Evolutionary conservation across 2,797 vertebrate species (phyloP), one percentile per base, ranked within the genome.

Genomic region (Rhinogobio ventralis): DNA sequence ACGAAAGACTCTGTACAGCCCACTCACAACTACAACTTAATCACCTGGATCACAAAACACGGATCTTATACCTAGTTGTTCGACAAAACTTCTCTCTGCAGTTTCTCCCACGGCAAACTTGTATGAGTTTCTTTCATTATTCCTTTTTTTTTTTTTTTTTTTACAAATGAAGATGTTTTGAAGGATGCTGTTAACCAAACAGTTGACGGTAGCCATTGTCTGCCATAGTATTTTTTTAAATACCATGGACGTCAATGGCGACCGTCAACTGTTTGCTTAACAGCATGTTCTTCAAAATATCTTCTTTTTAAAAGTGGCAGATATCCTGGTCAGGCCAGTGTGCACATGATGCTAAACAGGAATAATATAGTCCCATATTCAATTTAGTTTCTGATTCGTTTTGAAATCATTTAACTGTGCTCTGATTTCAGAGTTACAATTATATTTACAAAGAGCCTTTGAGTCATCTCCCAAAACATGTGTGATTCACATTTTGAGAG

Each of bases 1-100:
- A 92, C 94, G 92, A 93, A 92, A 93, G 89, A 91, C 91, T 86
- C 89, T 88, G 86, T 90, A 90, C 87, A 83, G 88, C 90, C 89
- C 89, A 84, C 91, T 55, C 83, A 55, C 39, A 66, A 84, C 77
- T 85, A 73, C 85, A 81, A 81, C 89, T 86, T 86, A 87, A 88
- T 85, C 79, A 83, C 71, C 57, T 42, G 42, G 62, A 87, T 88
- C 82, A 86, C 79, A 72, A 82, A 77, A 72, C 67, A 42, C 3
- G 19, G 42, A 62, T 82, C 79, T 82, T 85, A 72, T 53, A 71
- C 74, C 51, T 55, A 79, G 74, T 72, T 81, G 77, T 66, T 87
- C 4, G 14, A 80, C 60, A 79, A 79, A 80, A 81, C 64, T 72
- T 69, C 51, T 51, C 53, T 39, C 30, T 9, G 4, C 76, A n/a